Conservation (phyloP, 2,113 vertebrate genomes). For the Sinocyclocheilus grahami region DNA sequence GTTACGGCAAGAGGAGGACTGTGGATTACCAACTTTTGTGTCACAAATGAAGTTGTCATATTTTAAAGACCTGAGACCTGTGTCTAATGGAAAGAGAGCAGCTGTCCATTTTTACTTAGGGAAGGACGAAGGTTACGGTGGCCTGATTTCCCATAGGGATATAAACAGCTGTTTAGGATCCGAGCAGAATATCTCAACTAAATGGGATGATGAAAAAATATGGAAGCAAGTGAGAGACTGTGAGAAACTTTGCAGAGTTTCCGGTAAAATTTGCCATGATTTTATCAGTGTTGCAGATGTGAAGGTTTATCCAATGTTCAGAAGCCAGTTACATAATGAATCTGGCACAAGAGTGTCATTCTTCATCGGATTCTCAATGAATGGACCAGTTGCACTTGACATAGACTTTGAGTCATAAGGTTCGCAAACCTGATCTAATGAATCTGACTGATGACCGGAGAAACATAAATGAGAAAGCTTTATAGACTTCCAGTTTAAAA, state of each 20-base stretch:
- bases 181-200: conserved; percentile 44
- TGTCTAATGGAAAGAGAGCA: conserved; percentile 62
- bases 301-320: conserved; percentile 63
- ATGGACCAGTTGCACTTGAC: conserved; percentile 69
- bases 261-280: conserved; percentile 22
- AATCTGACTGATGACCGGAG: not conserved
- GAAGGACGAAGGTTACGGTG: conserved; percentile 57
- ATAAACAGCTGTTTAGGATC: conserved; percentile 38
- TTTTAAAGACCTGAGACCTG: conserved; percentile 56
- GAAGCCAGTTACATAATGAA: conserved; percentile 56
- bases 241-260: conserved; percentile 59
- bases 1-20: conserved; percentile 59
- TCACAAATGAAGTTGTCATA: conserved; percentile 64
- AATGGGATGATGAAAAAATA: conserved; percentile 65
- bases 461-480: not conserved
- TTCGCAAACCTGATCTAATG: conserved; percentile 39
- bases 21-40: conserved; percentile 39
- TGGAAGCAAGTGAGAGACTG: conserved; percentile 62
- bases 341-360: conserved; percentile 61
- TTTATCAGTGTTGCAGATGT: conserved; percentile 53
- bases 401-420: conserved; percentile 57
- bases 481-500: not conserved
- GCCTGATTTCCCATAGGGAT: conserved; percentile 52
- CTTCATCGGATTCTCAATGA: conserved; percentile 70
- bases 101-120: conserved; percentile 70